These are phyloP conservation scores for Pipistrellus pygmaeus DNA, from an alignment of 2,797 vertebrate species.

Conservation along the genomic window DNA sequence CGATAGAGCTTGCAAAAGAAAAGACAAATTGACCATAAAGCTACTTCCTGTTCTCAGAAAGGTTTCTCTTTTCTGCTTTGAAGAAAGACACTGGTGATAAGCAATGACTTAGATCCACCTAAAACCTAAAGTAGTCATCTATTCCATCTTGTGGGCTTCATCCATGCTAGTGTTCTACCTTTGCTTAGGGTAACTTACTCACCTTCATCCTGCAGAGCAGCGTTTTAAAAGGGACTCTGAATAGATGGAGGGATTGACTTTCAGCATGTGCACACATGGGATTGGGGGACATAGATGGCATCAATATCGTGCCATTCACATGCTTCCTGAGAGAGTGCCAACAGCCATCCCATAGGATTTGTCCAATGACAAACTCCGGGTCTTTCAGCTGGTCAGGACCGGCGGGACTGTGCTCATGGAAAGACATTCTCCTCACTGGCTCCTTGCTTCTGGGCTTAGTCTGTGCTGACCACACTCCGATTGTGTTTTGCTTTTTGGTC, in stretches of 20 bases:
- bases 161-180: background rate
- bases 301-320: fast-evolving
- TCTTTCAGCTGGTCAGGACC: background rate
- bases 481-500: constrained; percentile 69
- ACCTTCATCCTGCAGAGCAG: background rate
- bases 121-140: background rate
- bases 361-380: background rate
- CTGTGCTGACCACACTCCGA: constrained; percentile 50
- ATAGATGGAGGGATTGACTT: background rate
- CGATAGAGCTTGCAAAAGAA: constrained; percentile 13
- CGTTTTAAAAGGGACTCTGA: background rate
- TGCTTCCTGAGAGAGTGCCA: background rate
- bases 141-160: background rate
- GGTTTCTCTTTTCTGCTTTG: background rate
- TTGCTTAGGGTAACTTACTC: background rate
- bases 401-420: background rate
- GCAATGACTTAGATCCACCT: background rate
- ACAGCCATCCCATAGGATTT: background rate
- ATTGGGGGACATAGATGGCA: background rate
- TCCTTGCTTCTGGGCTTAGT: background rate
- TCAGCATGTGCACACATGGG: background rate
- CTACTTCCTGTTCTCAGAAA: background rate
- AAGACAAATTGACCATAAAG: background rate
- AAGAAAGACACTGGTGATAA: background rate
- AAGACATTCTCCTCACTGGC: background rate